Base-by-base conservation (phyloP, 1,140 invertebrate genomes). In the Papilio helenus region DNA sequence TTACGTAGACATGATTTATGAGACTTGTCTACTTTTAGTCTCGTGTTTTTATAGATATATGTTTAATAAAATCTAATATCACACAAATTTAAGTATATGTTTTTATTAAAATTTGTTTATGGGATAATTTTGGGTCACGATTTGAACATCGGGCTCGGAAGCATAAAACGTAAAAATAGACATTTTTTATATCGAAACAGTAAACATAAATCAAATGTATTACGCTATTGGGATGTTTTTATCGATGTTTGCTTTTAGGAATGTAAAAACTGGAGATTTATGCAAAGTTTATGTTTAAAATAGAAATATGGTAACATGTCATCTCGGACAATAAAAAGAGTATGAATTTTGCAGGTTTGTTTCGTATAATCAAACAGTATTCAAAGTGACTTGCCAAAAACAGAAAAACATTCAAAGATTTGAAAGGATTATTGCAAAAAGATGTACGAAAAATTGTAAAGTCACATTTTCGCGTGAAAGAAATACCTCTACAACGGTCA, bases 1-100 rank as follows among this genome's bases (percentile, higher is more conserved):
- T 72, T 42, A 74, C 72, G n/a, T 23, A 73, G 14, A 73, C 10
- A 49, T 46, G 72, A 44, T 73, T 73, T 46, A 46, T 46, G 72
- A 73, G 18, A 26, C 42, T 49, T 39, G 46, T 18, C 65, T 71
- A 2, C 10, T 10, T 26, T 65, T 26, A 39, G 34, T 8, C 4
- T 39, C 5, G 34, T 5, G 34, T 39, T 39, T 39, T 39, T 49
- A 39, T 49, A 49, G 16, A 49, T 4, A 46, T 46, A 46, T 46
- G 46, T 18, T 7, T 49, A 18, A 49, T 49, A 1, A 39, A 8
- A 39, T 39, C 7, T 39, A 8, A 39, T 39, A 39, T 39, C 34
- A 0, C 5, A 39, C 34, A 39, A 0, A 39, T 39, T 39, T 39
- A 8, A 39, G 8, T 39, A 0, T 39, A 39, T 39, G 7, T 39